Percentiles rank a stretch among this genome's conserved stretches.
Evolutionary conservation across 2,797 vertebrate genomes (phyloP).

Genomic region (Squalus acanthias): DNA sequence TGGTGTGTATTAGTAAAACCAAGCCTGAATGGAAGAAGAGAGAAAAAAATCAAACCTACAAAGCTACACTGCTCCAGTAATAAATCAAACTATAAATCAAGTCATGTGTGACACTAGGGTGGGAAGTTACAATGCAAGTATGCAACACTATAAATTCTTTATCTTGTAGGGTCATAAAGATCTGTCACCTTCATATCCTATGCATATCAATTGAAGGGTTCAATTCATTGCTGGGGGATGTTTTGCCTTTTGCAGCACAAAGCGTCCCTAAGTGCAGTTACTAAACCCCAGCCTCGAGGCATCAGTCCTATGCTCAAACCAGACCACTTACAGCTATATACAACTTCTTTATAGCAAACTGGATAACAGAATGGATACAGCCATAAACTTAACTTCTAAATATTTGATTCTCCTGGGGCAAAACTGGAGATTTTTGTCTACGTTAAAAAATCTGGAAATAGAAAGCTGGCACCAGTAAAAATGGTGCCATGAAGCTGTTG

Average conservation of each 20-base stretch:
- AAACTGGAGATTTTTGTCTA: not conserved
- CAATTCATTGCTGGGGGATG: not conserved
- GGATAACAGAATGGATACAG: not conserved
- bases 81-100: constrained; percentile 29
- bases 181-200: not conserved
- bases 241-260: not conserved
- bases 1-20: not conserved
- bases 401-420: not conserved
- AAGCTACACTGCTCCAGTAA: not conserved
- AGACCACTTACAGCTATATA: not conserved
- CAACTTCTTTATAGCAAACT: not conserved
- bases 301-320: not conserved
- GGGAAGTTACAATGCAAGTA: constrained; percentile 8
- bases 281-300: constrained; percentile 15
- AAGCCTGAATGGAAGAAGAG: not conserved
- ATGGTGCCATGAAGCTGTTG: not conserved
- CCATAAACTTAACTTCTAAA: not conserved
- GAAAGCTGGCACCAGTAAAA: no score
- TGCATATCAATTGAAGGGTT: not conserved
- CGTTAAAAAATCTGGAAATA: no score
- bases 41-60: not conserved
- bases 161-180: constrained; percentile 25
- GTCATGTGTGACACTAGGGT: not conserved
- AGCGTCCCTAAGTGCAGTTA: not conserved
- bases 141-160: constrained; percentile 12